These are phyloP conservation scores for Sorex araneus DNA, from an alignment of 2,113 vertebrate species.

Conservation along the genomic window DNA sequence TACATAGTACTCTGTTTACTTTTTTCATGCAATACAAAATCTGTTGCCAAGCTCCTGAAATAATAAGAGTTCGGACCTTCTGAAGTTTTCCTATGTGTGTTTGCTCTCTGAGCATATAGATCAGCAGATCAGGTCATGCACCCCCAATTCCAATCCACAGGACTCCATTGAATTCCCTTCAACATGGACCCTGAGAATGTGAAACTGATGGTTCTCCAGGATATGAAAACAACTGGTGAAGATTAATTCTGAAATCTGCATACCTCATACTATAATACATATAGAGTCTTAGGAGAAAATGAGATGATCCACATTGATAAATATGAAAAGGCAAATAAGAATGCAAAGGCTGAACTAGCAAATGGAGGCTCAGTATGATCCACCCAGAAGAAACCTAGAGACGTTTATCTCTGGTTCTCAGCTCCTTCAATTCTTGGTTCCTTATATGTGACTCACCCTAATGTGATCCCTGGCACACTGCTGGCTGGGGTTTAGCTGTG, in stretches of 20 bases:
- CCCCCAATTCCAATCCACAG: neutral
- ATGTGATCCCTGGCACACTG: no score
- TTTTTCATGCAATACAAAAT: neutral
- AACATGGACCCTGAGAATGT: neutral
- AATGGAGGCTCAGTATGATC: no score
- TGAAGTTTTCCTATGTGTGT: neutral
- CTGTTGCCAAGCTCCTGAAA: neutral
- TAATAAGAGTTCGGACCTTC: neutral
- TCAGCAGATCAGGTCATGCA: no score
- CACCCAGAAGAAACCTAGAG: no score
- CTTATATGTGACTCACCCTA: no score
- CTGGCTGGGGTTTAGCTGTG: no score
- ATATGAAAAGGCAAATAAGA: neutral
- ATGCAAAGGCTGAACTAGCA: no score
- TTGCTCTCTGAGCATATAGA: neutral
- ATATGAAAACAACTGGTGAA: neutral
- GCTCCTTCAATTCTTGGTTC: no score
- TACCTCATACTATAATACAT: neutral
- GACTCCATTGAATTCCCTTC: neutral
- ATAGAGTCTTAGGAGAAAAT: neutral
- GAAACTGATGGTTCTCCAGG: neutral
- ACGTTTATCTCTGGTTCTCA: no score
- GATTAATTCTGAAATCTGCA: neutral
- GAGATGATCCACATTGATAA: neutral
- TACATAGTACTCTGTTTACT: neutral